phyloP scores from a whole-genome alignment of 2,888 invertebrate genomes.

The Habrosyne pyritoides region DNA sequence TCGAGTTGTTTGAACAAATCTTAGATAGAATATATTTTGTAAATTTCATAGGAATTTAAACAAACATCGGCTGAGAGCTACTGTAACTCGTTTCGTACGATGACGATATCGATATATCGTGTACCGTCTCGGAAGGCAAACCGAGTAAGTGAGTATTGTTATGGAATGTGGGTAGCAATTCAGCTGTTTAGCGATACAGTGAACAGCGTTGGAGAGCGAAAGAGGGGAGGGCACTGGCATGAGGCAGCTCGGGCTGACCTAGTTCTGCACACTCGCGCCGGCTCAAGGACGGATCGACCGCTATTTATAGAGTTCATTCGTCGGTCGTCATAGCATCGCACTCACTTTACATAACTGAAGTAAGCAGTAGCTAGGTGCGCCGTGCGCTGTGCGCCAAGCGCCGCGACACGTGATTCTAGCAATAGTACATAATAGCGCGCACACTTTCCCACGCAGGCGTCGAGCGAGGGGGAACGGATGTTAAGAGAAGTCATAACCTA shows the following conservation, averaged over 20 bases:
- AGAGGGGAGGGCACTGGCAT: conserved; percentile 53
- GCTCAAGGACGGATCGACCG: conserved; percentile 81
- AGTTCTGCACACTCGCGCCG: conserved; percentile 73
- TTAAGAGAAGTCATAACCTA: conserved; percentile 55
- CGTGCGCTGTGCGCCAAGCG: conserved; percentile 43
- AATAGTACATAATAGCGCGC: conserved; percentile 39
- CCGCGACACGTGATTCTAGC: conserved; percentile 55
- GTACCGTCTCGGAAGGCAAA: conserved; percentile 23
- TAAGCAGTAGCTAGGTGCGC: conserved; percentile 62
- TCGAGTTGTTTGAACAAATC: conserved; percentile 5
- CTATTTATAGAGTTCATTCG: conserved; percentile 80
- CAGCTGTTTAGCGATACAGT: conserved; percentile 40
- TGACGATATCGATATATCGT: conserved; percentile 29
- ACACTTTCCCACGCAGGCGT: conserved; percentile 65
- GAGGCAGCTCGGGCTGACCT: conserved; percentile 73
- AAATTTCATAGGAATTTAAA: conserved; percentile 3
- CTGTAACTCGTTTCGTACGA: conserved; percentile 25
- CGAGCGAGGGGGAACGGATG: conserved; percentile 47
- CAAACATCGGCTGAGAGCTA: conserved; percentile 1
- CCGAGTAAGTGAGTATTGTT: conserved; percentile 41
- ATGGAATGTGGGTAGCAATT: conserved; percentile 45
- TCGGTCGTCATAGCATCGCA: conserved; percentile 71
- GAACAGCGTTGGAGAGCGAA: conserved; percentile 43
- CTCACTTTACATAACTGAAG: conserved; percentile 77
- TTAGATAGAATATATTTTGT: background rate